These are phyloP conservation scores for Biston betularia DNA, from an alignment of 2,888 invertebrate genomes.

Conservation along the genomic window DNA sequence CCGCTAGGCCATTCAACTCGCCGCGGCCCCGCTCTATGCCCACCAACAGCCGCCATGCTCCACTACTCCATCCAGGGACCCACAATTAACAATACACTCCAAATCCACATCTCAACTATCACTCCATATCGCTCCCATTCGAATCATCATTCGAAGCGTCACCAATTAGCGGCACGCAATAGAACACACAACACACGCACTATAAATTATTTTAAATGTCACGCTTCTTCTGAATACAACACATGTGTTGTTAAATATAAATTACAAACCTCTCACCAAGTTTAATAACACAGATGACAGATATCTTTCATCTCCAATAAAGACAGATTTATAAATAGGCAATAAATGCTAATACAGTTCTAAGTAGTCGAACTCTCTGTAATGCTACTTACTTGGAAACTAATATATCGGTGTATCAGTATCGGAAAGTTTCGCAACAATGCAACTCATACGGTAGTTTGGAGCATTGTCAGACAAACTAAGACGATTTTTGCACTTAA, in stretches of 20 bases:
- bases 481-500: conserved; percentile 78
- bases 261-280: conserved; percentile 20
- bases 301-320: conserved; percentile 19
- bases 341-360: background rate
- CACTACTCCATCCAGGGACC: conserved; percentile 44
- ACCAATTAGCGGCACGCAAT: conserved; percentile 42
- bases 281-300: conserved; percentile 24
- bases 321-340: conserved; percentile 5
- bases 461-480: conserved; percentile 66
- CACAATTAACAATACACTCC: conserved; percentile 21
- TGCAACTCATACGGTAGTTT: conserved; percentile 65
- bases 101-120: conserved; percentile 30
- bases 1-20: conserved; percentile 79
- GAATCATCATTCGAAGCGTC: conserved; percentile 35
- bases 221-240: conserved; percentile 30
- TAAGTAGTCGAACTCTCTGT: conserved; percentile 1
- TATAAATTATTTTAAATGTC: conserved; percentile 32
- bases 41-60: conserved; percentile 48
- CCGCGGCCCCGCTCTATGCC: conserved; percentile 61
- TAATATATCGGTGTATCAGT: conserved; percentile 48
- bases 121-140: conserved; percentile 38
- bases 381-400: conserved; percentile 56
- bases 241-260: conserved; percentile 30
- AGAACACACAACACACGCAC: conserved; percentile 29
- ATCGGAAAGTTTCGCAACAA: conserved; percentile 54